Percentiles rank a stretch among this genome's conserved stretches.
phyloP scores from a whole-genome alignment of 2,113 vertebrate species.

The Sialia sialis region DNA sequence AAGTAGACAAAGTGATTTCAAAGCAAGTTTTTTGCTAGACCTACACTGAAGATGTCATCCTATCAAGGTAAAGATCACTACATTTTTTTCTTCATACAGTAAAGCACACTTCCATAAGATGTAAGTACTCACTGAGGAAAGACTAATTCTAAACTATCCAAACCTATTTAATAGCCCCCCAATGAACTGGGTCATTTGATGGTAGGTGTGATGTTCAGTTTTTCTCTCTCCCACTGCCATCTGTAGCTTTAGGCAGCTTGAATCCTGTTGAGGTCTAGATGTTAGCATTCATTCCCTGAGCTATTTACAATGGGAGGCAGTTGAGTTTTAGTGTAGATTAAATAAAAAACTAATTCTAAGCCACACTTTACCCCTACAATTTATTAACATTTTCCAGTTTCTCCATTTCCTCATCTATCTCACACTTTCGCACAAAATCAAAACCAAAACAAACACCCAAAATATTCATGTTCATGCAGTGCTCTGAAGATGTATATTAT shows the following conservation, averaged over 20 bases:
- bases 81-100: neutral
- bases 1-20: neutral
- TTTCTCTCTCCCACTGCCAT: neutral
- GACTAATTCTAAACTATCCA: neutral
- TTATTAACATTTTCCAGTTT: neutral
- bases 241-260: neutral
- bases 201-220: neutral
- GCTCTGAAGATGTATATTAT: constrained; percentile 23
- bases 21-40: neutral
- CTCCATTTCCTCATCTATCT: neutral
- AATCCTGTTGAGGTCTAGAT: neutral
- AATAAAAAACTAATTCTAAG: neutral
- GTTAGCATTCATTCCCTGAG: neutral
- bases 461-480: constrained; percentile 11
- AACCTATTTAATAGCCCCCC: neutral
- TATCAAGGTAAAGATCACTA: neutral
- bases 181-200: neutral
- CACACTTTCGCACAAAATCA: neutral
- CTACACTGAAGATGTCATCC: neutral
- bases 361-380: neutral
- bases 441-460: constrained; percentile 12
- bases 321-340: neutral
- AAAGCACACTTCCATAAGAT: neutral
- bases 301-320: neutral
- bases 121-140: neutral